These are phyloP conservation scores for Graphium colonna DNA, from an alignment of 2,888 invertebrate species.

Conservation along the genomic window DNA sequence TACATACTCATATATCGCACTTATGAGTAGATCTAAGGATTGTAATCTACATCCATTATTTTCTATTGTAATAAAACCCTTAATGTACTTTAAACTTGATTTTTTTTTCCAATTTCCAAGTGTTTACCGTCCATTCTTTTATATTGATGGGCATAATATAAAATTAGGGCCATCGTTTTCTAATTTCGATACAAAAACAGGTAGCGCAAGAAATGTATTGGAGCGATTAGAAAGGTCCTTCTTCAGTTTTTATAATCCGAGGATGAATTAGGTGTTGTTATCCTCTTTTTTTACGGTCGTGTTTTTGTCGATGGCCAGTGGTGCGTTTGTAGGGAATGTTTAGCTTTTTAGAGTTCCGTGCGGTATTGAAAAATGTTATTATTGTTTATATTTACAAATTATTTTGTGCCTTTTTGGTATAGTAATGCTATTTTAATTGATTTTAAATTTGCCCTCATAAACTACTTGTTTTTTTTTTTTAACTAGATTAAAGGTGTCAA, in stretches of 20 bases:
- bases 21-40: background rate
- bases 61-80: background rate
- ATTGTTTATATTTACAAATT: background rate
- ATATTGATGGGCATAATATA: background rate
- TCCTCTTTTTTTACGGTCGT: conserved; percentile 34
- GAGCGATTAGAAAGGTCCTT: conserved; percentile 52
- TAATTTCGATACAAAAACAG: conserved; percentile 41
- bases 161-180: conserved; percentile 5
- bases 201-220: conserved; percentile 56
- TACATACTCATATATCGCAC: background rate
- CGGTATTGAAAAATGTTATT: background rate
- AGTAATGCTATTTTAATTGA: too few species aligned
- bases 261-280: conserved; percentile 46
- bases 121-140: background rate
- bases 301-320: conserved; percentile 21
- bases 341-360: background rate
- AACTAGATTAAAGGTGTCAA: too few species aligned
- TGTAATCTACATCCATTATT: background rate
- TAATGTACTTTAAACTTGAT: background rate
- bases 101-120: too few species aligned
- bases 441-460: too few species aligned
- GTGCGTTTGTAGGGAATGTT: background rate
- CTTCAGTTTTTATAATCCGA: conserved; percentile 40
- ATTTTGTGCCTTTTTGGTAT: background rate
- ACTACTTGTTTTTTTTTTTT: too few species aligned